Base-by-base conservation (phyloP, 1,140 invertebrate species). In the Zaprionus gabonicus region DNA sequence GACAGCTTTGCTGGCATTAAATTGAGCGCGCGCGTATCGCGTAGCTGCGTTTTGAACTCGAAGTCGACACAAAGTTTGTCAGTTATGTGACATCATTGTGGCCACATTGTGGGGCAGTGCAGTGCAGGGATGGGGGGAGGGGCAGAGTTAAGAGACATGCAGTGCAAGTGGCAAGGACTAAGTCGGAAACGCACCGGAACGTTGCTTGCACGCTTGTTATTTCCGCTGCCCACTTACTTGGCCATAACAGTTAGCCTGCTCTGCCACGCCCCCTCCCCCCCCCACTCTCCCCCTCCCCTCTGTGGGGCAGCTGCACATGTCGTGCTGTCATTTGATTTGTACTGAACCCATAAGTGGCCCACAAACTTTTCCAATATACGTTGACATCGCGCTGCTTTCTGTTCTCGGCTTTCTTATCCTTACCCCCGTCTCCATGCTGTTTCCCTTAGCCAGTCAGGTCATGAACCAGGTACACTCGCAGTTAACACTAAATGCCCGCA, bases 351-450 rank as follows among this genome's bases (percentile, higher is more conserved):
- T 53, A 70, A 76, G 81, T 76, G 81, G 56, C 55, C 56, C 34
- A 27, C 34, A 66, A 79, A 82, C 71, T 82, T 82, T 82, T 72
- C 67, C 71, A 79, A 82, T 82, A 76, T 49, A 53, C 31, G 41
- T 34, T 44, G 15, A 13, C 17, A 20, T 34, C 38, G 12, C 44
- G 15, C 10, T 53, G 55, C 55, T 20, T 44, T n/a, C 12, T 51
- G 38, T 20, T 44, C 28, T 12, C 53, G 20, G 9, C n/a, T 66
- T 9, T 3, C 36, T 67, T 9, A 23, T 25, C 44, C 27, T 27
- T 25, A 20, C 27, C 3, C 4, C n/a, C 41, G 13, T 10, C 23
- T 13, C 4, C 23, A 23, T 2, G 1, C 23, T 23, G 23, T 23
- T 23, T 23, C 25, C 23, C 12, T 13, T 15, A 12, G 20, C n/a